Conservation (phyloP, 2,888 invertebrate genomes). For the Coecobrya sp. region DNA sequence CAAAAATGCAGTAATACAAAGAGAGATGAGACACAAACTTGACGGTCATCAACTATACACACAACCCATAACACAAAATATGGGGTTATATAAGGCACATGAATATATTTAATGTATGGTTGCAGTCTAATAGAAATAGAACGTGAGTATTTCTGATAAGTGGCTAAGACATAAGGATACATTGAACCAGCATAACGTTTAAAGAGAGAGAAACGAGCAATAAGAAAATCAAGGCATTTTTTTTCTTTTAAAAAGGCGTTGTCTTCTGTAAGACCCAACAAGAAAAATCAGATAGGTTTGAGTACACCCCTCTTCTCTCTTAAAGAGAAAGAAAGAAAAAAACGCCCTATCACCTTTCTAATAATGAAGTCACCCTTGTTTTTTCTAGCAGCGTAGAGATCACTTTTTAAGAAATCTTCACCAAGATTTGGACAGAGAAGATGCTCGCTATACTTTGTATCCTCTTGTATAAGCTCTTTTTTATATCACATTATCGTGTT, state of each 20-base stretch:
- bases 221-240: conserved; percentile 62
- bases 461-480: neutral
- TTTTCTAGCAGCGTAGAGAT: conserved; percentile 51
- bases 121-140: neutral
- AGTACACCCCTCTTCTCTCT: conserved; percentile 81
- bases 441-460: neutral
- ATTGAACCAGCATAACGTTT: conserved; percentile 35
- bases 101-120: neutral
- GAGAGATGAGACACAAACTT: conserved; percentile 8
- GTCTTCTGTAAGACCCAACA: conserved; percentile 81
- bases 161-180: neutral
- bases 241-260: conserved; percentile 82
- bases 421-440: neutral
- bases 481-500: conserved; percentile 43
- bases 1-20: neutral
- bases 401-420: conserved; percentile 44
- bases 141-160: neutral
- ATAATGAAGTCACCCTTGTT: conserved; percentile 83
- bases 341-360: conserved; percentile 83
- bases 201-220: conserved; percentile 20
- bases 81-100: conserved; percentile 28
- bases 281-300: conserved; percentile 82
- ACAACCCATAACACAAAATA: neutral
- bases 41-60: neutral
- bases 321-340: conserved; percentile 77